phyloP scores from a whole-genome alignment of 2,113 vertebrate species.

The Pardalotus punctatus region DNA sequence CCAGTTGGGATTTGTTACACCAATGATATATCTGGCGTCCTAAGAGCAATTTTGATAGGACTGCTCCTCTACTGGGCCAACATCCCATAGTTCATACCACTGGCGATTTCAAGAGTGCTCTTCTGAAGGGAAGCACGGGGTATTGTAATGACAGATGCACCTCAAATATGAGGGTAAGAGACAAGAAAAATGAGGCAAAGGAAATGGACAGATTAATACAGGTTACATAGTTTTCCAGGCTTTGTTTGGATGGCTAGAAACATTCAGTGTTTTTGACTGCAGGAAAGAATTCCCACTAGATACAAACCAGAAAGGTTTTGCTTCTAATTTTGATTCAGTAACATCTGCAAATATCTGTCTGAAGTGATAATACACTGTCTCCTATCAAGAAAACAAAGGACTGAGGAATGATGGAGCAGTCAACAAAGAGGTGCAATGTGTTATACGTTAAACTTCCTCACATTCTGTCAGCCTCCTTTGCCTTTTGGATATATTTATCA shows the following conservation, averaged over 20 bases:
- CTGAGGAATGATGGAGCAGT: neutral
- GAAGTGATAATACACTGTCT: neutral
- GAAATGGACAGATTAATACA: neutral
- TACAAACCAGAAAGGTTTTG: neutral
- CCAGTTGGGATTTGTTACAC: neutral
- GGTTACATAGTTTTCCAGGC: neutral
- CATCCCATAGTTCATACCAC: neutral
- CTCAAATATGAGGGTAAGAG: neutral
- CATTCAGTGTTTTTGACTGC: neutral
- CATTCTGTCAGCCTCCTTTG: neutral
- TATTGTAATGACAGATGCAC: neutral
- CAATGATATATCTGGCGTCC: neutral
- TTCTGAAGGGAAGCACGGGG: neutral
- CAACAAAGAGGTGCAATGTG: neutral
- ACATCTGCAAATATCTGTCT: neutral
- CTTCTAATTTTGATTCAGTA: neutral
- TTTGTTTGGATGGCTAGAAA: neutral
- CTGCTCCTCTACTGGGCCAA: neutral
- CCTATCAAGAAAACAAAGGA: neutral
- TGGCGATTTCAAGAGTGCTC: neutral
- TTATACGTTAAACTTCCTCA: neutral
- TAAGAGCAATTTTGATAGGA: neutral
- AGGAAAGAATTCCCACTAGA: neutral
- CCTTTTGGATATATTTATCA: neutral
- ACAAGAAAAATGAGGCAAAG: neutral